A percentile compares a stretch with the other conserved stretches of the same genome.
These are phyloP conservation scores for Epirrita christyi DNA, from an alignment of 2,888 invertebrate genomes.

Conservation along the genomic window DNA sequence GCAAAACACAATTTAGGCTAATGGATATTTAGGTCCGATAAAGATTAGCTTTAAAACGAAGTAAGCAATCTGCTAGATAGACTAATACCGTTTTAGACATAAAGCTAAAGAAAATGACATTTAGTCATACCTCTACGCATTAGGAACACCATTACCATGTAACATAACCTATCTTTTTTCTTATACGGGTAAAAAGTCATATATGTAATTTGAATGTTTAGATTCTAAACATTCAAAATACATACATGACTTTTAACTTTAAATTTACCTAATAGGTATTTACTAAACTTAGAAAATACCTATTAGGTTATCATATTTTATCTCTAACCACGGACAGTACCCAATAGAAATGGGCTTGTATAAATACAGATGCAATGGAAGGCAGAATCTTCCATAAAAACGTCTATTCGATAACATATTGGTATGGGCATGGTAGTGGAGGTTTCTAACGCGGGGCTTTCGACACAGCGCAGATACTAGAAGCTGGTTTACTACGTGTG, in stretches of 20 bases:
- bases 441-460: constrained; percentile 28
- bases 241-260: no score
- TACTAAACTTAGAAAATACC: neutral
- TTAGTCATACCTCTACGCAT: no score
- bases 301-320: neutral
- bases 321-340: constrained; percentile 1
- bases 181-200: neutral
- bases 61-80: no score
- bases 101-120: no score
- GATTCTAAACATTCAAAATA: no score
- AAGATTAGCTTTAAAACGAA: no score
- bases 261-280: no score
- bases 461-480: neutral
- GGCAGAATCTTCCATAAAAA: constrained; percentile 36
- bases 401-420: constrained; percentile 39
- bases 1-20: no score
- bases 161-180: neutral
- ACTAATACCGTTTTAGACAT: no score
- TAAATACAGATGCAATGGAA: constrained; percentile 32
- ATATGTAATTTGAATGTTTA: no score
- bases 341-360: constrained; percentile 9
- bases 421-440: constrained; percentile 34
- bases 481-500: constrained; percentile 8
- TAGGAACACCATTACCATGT: neutral
- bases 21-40: no score